Base-by-base conservation (phyloP, 2,113 vertebrate species). In the Heliornis fulica region DNA sequence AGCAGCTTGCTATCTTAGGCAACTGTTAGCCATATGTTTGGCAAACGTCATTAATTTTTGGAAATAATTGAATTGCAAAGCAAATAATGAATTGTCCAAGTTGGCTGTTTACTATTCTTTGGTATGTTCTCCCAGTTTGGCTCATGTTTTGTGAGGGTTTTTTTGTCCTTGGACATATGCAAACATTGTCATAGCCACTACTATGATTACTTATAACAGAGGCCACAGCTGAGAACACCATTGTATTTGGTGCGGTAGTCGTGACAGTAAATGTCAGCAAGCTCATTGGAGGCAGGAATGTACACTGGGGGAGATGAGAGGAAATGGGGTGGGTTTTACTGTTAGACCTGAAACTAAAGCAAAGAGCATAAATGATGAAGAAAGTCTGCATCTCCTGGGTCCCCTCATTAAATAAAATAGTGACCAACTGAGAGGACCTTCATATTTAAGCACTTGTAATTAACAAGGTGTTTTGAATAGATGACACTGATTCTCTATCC, bases 1-100 rank as follows among this genome's bases (percentile, higher is more conserved):
- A 74, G 85, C 77, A 72, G 40, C 60, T 93, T 96, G 56, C 83
- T 95, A 75, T 95, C 85, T 95, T 93, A 63, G 68, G 84, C 74
- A 94, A 88, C 86, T 68, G 36, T 5, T 56, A 43, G 31, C 41
- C 72, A 60, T 88, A 84, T 91, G 59, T 81, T 88, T 95, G 71
- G 69, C 79, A 95, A 94, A 78, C 1, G 0, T 50, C 38, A 60
- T 75, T 90, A 68, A 48, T 87, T 89, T 83, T 90, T 96, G 0
- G 19, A 83, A 83, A 83, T 93, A 88, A 74, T 86, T 92, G 69
- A 88, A 89, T 89, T 71, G 92, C 65, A 91, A 91, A 94, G 31
- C 3, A 41, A 91, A 63, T 77, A 85, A 87, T 66, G 22, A 69
- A 41, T 83, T 74, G 16, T 46, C 28, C 75, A 41, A 88, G 13